A percentile compares a stretch with the other conserved stretches of the same genome.
Conservation (phyloP, 2,113 vertebrate species). For the Campylomormyrus tamandua region DNA sequence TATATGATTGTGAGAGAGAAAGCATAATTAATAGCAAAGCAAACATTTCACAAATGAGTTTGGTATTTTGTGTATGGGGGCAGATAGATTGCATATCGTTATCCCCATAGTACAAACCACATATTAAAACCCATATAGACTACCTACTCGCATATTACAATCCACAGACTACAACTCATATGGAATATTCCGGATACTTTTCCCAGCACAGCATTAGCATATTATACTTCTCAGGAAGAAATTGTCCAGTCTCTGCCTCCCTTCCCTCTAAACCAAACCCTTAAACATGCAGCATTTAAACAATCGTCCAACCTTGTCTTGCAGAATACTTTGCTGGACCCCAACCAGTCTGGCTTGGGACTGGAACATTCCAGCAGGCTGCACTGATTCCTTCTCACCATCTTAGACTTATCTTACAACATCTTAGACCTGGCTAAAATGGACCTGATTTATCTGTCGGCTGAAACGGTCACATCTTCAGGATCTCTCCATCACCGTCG, state of each 20-base stretch:
- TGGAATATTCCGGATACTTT: neutral
- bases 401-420: neutral
- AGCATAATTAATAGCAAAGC: neutral
- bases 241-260: neutral
- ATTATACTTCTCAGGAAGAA: neutral
- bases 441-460: neutral
- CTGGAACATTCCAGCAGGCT: neutral
- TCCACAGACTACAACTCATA: neutral
- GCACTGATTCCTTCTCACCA: neutral
- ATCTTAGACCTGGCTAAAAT: conserved; percentile 4
- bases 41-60: neutral
- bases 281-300: conserved; percentile 10
- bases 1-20: neutral
- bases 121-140: neutral
- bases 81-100: neutral
- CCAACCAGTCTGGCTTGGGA: conserved; percentile 2
- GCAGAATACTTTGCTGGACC: neutral
- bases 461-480: neutral
- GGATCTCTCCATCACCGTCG: neutral
- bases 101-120: neutral
- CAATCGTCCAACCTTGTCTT: neutral
- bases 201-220: neutral
- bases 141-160: neutral
- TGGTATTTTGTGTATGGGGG: neutral
- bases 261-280: neutral